Conservation (phyloP, 2,888 invertebrate genomes). For the Ichneumoninae sp. region DNA sequence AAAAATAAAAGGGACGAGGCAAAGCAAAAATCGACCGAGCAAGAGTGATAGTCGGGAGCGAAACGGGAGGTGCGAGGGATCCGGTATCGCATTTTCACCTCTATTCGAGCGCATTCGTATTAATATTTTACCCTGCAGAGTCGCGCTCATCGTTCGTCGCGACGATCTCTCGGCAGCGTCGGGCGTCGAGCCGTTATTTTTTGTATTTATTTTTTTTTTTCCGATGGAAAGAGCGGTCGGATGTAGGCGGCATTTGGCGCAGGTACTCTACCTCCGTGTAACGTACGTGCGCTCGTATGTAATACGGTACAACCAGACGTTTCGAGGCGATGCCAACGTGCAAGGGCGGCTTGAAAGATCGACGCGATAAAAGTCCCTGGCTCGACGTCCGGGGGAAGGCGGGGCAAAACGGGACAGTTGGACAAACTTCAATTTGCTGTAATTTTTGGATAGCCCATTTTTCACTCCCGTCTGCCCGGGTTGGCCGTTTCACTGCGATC, state of each 20-base stretch:
- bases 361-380: slow-evolving; percentile 33
- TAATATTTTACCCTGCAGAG: slow-evolving; percentile 77
- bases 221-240: slow-evolving; percentile 33
- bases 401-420: too few species aligned
- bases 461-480: too few species aligned
- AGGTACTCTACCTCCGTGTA: not conserved
- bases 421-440: too few species aligned
- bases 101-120: slow-evolving; percentile 76
- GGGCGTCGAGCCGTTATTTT: slow-evolving; percentile 18
- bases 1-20: slow-evolving; percentile 45
- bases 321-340: slow-evolving; percentile 17
- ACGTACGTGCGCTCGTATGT: slow-evolving; percentile 10
- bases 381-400: not conserved
- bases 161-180: slow-evolving; percentile 34
- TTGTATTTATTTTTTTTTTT: slow-evolving; percentile 37
- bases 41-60: slow-evolving; percentile 25
- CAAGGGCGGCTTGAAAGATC: slow-evolving; percentile 42
- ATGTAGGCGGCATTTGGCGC: slow-evolving; percentile 16
- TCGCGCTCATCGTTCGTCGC: slow-evolving; percentile 53
- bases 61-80: slow-evolving; percentile 49
- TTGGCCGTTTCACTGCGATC: too few species aligned
- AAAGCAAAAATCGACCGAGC: slow-evolving; percentile 63
- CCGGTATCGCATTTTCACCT: slow-evolving; percentile 79
- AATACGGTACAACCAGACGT: slow-evolving; percentile 34
- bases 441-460: too few species aligned